These are phyloP conservation scores for Rhingia rostrata DNA, from an alignment of 2,888 invertebrate genomes.

Conservation along the genomic window DNA sequence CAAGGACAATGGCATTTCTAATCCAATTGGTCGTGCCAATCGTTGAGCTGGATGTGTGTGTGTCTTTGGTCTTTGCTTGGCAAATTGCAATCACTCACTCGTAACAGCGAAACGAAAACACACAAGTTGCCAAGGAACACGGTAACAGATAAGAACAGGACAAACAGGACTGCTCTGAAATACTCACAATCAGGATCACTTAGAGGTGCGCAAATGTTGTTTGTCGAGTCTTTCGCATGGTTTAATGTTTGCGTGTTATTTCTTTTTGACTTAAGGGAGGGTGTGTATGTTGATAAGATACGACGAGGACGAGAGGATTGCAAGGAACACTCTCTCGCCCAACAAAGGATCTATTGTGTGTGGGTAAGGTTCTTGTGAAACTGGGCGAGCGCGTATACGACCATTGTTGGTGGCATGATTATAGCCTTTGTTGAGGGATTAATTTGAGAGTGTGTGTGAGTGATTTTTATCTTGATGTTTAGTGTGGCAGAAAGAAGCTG, in stretches of 20 bases:
- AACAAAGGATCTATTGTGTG: constrained; percentile 35
- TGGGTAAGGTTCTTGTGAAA: constrained; percentile 15
- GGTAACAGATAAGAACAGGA: constrained; percentile 25
- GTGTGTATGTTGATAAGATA: constrained; percentile 36
- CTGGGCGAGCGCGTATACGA: constrained; percentile 17
- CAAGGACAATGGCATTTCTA: constrained; percentile 28
- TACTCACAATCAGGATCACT: constrained; percentile 27
- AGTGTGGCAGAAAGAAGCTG: constrained; percentile 41
- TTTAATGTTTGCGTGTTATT: constrained; percentile 17
- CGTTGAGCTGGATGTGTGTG: constrained; percentile 12
- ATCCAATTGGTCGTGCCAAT: constrained; percentile 52
- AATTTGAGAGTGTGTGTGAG: background rate
- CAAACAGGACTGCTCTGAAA: constrained; percentile 33
- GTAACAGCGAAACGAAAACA: constrained; percentile 21
- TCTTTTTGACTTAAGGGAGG: background rate
- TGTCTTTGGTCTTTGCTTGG: constrained; percentile 57
- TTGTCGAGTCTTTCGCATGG: constrained; percentile 31
- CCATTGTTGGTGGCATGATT: constrained; percentile 44
- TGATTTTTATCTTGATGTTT: constrained; percentile 55
- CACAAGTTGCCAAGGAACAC: constrained; percentile 8
- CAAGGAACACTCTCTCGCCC: background rate
- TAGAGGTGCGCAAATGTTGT: constrained; percentile 39
- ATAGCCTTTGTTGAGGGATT: constrained; percentile 26
- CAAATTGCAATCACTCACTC: constrained; percentile 53
- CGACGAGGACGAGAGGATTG: background rate